Base-by-base conservation (phyloP, 2,888 invertebrate species). In the Drosophila quinaria region DNA sequence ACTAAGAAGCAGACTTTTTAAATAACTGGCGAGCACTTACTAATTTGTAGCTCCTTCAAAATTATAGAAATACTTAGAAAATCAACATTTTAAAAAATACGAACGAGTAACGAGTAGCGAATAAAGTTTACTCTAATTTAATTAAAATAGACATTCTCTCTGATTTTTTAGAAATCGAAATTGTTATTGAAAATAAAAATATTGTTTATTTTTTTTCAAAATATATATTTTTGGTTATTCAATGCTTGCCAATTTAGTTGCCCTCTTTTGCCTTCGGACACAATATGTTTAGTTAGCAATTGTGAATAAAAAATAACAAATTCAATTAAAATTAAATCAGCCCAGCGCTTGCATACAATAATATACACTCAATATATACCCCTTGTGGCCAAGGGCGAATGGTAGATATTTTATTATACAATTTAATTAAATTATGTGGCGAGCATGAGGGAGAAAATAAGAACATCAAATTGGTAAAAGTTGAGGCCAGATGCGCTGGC, bases 361-460 rank as follows among this genome's bases (percentile, higher is more conserved):
- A 65, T n/a, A 19, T 52, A 2, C 31, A 31, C 8, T n/a, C 10
- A 33, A 10, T 55, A 67, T 71, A 62, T 31, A 49, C 29, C 65
- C 68, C 69, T 71, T 65, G 67, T 52, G 19, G n/a, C 4, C 35
- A 50, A 35, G 19, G 22, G 19, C 19, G 35, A 0, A 35, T 39
- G 31, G 37, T 52, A 51, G 37, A 62, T 56, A 69, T 78, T 80
- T 72, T 55, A 68, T 62, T 68, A 64, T 35, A 52, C 39, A 60
- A 66, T 78, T 78, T 67, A 87, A 81, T 83, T 81, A 64, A 87
- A 77, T 79, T 74, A 70, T 62, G 49, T 63, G 61, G 49, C 46
- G 47, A 46, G 44, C 67, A 62, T 64, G 72, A 59, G 46, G 15
- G 2, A 15, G 44, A 56, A 33, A 55, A 55, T 33, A 31, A 44